A percentile compares a stretch with the other conserved stretches of the same genome.
Evolutionary conservation across 92 coral and sea anemone genomes (phyloP).

Genomic region (Phenganax stokvisi): DNA sequence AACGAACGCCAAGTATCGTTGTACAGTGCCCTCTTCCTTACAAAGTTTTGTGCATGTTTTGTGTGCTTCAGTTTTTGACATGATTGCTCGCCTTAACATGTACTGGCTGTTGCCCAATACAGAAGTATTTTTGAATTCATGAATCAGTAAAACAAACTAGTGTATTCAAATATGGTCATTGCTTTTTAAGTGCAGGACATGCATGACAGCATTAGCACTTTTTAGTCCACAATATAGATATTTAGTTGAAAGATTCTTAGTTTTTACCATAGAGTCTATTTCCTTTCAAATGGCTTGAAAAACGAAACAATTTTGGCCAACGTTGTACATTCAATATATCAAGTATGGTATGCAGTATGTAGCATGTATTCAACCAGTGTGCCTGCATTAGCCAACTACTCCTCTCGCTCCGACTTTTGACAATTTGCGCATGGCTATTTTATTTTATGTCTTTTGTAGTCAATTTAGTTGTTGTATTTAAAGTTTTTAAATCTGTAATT

Average conservation of each 20-base stretch:
- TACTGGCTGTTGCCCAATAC: conserved; percentile 7
- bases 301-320: no score
- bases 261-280: neutral
- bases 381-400: no score
- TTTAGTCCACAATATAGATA: neutral
- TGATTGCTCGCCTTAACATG: neutral
- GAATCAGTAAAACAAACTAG: neutral
- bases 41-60: neutral
- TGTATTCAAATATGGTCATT: conserved; percentile 22
- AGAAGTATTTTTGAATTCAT: conserved; percentile 12
- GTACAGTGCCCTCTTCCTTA: neutral
- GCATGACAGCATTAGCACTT: neutral
- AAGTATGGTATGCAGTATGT: no score
- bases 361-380: no score
- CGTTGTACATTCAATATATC: no score
- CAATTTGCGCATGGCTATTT: no score
- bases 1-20: neutral
- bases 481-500: no score
- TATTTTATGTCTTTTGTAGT: no score
- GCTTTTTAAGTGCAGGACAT: conserved; percentile 9
- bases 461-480: no score
- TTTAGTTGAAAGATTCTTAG: neutral
- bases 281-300: no score
- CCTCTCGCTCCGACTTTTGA: no score
- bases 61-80: neutral